Evolutionary conservation across 2,888 invertebrate species (phyloP).

Genomic region (Matsumyia berberina): DNA sequence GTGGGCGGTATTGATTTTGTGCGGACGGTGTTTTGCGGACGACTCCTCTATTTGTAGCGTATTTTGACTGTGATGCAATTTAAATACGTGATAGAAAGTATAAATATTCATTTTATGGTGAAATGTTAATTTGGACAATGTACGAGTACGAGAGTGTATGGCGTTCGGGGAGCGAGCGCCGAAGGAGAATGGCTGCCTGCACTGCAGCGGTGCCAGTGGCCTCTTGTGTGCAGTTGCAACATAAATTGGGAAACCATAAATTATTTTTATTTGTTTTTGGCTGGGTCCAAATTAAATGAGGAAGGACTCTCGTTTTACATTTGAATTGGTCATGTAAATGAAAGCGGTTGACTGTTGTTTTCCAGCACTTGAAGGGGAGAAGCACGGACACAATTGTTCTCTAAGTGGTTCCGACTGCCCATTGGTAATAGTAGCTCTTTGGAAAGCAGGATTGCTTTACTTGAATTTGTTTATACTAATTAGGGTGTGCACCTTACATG

Average conservation of each 20-base stretch:
- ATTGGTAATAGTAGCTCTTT: not conserved
- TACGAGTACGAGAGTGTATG: not conserved
- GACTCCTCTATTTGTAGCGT: conserved; percentile 48
- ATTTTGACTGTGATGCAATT: conserved; percentile 60
- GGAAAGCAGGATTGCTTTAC: not conserved
- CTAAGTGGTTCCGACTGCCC: not conserved
- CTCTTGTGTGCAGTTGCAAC: conserved; percentile 34
- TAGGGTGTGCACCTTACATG: no score
- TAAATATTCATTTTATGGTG: conserved; percentile 67
- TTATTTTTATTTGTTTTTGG: conserved; percentile 33
- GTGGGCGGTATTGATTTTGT: conserved; percentile 57
- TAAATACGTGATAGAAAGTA: conserved; percentile 55
- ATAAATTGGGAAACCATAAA: conserved; percentile 41
- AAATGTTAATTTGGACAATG: conserved; percentile 68
- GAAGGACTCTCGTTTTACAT: conserved; percentile 13
- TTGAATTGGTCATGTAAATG: conserved; percentile 26
- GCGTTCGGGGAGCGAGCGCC: not conserved
- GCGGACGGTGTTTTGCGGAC: conserved; percentile 29
- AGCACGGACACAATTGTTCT: not conserved
- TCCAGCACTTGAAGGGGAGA: not conserved
- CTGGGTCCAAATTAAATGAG: conserved; percentile 1
- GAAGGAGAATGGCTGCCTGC: conserved; percentile 13
- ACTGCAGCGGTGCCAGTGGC: not conserved
- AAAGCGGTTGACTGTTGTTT: conserved; percentile 1
- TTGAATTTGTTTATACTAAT: not conserved